phyloP scores from a whole-genome alignment of 2,888 invertebrate species.

The Fabriciana adippe region DNA sequence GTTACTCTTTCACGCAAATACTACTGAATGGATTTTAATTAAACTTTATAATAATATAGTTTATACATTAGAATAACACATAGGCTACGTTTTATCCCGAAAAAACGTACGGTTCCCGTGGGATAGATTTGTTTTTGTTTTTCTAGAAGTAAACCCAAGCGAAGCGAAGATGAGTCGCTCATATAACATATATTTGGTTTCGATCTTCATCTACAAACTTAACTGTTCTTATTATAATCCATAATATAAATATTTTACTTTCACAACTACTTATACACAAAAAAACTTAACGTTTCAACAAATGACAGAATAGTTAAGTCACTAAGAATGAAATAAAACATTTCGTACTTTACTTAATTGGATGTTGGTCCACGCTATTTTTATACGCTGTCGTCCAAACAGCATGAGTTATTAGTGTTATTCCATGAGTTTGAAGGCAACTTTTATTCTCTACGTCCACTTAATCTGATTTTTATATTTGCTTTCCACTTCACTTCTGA shows the following conservation, averaged over 20 bases:
- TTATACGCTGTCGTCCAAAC: conserved; percentile 15
- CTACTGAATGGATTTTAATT: no score
- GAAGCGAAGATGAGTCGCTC: no score
- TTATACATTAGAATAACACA: no score
- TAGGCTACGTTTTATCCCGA: no score
- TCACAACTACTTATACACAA: not conserved
- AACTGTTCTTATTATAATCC: no score
- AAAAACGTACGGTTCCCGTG: no score
- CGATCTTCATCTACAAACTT: no score
- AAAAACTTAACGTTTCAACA: not conserved
- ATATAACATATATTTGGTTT: no score
- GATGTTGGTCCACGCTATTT: conserved; percentile 4
- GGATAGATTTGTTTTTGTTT: no score
- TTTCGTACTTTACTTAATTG: conserved; percentile 7
- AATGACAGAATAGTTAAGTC: not conserved
- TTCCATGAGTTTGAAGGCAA: conserved; percentile 24
- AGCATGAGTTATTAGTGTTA: conserved; percentile 15
- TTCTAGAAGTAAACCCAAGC: no score
- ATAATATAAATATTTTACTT: not conserved
- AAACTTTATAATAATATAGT: no score
- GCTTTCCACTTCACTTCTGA: conserved; percentile 26
- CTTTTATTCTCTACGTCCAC: conserved; percentile 20
- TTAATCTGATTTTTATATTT: conserved; percentile 32
- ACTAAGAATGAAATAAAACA: conserved; percentile 7
- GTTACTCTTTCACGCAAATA: no score